Base-by-base conservation (phyloP, 2,888 invertebrate species). In the Papilio demoleus region DNA sequence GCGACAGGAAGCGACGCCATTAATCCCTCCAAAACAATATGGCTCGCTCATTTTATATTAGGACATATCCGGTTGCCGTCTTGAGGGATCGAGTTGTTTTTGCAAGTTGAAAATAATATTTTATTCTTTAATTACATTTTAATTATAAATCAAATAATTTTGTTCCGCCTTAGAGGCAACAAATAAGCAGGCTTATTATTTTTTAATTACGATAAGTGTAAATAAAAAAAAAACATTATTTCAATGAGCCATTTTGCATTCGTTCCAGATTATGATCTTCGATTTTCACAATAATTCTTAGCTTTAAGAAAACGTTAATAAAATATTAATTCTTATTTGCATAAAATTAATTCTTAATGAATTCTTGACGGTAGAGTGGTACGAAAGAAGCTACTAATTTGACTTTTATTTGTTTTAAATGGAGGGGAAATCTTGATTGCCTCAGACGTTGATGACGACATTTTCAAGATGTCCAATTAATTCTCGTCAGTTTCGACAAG, bases 21-120 rank as follows among this genome's bases (percentile, higher is more conserved):
- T 88, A 86, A 87, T 88, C 82, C 84, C 76, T 71, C 74, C 76
- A 78, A 86, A 88, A 88, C 90, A 92, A 88, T 87, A 90, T 88
- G 90, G 88, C 88, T 75, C 80, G 34, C 38, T 63, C 76, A 77
- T 81, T 81, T 79, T 82, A 81, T 86, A 85, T 88, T 84, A 78
- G 78, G 83, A 81, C 80, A 84, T 88, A 88, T 88, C 88, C 84
- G 85, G 87, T 88, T 80, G 77, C 87, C 63, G 75, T 72, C 75
- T 76, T 73, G 75, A 74, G 68, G 72, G 71, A 65, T 62, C 22
- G 31, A 56, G 22, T 64, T 66, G 38, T 14, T 34, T 72, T 69
- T 66, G 40, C 56, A 59, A 62, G 42, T 11, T 12, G 31, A 34
- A 45, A 47, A 24, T 34, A 64, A 56, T 63, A 69, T 61, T 63